Evolutionary conservation across 2,888 invertebrate genomes (phyloP), one percentile per base, ranked within the genome.

Genomic region (Tetranychus piercei): DNA sequence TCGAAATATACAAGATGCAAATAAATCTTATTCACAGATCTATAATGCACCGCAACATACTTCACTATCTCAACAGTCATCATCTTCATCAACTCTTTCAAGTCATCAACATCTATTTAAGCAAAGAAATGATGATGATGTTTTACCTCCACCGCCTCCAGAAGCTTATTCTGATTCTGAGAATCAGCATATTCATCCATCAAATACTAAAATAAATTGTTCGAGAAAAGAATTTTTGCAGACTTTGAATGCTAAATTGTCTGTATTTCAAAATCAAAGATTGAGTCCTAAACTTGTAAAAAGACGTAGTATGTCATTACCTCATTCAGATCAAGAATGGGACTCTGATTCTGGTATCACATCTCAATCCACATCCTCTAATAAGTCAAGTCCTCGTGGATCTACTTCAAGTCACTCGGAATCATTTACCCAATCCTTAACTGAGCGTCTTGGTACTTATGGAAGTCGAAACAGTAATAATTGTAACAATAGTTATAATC

Each of bases 241-340:
- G 64, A 77, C 77, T 15, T 76, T 79, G 1, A 91, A 91, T 79
- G 90, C 90, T 18, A 91, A 90, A 80, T 83, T 92, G 80, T 86
- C 88, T 73, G 78, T 79, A 71, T 78, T 77, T 23, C 78, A 78
- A 20, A 77, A 76, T 70, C 74, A 74, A 55, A 74, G 73, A 11
- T 72, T 69, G n/a, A 75, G 71, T 65, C 71, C 72, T n/a, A 71
- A 71, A 44, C 23, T 75, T 11, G 44, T 75, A 6, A 76, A 76
- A 70, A 22, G 76, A 64, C 71, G 76, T 34, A 75, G 72, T 18
- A 69, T 74, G 55, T 75, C 76, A 15, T 43, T 75, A 7, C 44
- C 72, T 44, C 65, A 74, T 64, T 71, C 70, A 15, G 75, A 75
- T 15, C 73, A 75, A 18, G 75, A 75, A 6, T 75, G 73, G 73